These are phyloP conservation scores for Hetaerina americana DNA, from an alignment of 1,140 invertebrate species.

Conservation along the genomic window DNA sequence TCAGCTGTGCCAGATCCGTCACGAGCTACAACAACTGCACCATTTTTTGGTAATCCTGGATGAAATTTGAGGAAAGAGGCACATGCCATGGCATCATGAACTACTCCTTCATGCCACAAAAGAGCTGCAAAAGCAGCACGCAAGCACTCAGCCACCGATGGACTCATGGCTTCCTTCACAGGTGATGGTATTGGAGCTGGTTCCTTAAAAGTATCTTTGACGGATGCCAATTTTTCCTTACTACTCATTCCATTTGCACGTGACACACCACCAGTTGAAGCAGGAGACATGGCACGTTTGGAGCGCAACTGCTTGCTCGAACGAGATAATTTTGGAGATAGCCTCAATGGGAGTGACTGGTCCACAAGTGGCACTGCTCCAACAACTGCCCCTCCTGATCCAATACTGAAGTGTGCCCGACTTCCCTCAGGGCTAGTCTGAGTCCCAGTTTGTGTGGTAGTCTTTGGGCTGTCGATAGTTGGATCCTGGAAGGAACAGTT, in stretches of 20 bases:
- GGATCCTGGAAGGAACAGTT: conserved; percentile 13
- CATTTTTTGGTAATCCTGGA: conserved; percentile 69
- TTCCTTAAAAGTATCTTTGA: not conserved
- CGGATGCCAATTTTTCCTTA: not conserved
- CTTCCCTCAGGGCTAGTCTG: conserved; percentile 51
- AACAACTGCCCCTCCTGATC: conserved; percentile 27
- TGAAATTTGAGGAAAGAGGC: conserved; percentile 94
- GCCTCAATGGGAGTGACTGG: conserved; percentile 18
- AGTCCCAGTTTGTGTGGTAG: conserved; percentile 55
- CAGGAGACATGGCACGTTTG: conserved; percentile 49
- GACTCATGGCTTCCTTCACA: conserved; percentile 74
- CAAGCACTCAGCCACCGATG: conserved; percentile 83
- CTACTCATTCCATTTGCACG: not conserved
- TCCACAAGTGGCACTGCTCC: not conserved
- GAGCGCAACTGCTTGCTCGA: conserved; percentile 18
- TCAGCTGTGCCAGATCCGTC: not conserved
- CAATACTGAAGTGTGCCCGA: conserved; percentile 44
- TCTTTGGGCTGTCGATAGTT: conserved; percentile 16
- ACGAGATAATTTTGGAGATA: conserved; percentile 43
- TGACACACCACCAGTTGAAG: conserved; percentile 13
- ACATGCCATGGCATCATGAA: conserved; percentile 94
- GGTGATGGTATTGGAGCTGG: conserved; percentile 25
- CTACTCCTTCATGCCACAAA: conserved; percentile 93
- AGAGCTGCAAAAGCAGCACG: conserved; percentile 90
- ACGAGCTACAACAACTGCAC: conserved; percentile 50